Conservation (phyloP, 2,113 vertebrate genomes). For the Albula goreensis region DNA sequence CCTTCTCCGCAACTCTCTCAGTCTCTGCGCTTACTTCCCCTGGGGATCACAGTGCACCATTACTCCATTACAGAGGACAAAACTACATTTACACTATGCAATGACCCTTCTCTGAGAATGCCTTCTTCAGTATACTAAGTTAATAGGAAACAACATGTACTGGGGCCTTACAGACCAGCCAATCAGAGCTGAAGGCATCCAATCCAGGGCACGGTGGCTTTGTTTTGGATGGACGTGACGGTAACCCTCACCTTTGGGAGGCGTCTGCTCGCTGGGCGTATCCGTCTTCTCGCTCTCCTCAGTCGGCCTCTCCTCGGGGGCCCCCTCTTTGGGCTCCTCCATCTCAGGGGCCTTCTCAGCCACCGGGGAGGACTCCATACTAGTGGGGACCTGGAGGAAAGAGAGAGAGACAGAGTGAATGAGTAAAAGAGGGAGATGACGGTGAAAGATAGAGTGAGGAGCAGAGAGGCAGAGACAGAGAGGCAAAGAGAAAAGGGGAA, state of each 20-base stretch:
- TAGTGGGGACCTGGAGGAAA: constrained; percentile 51
- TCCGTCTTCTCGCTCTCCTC: constrained; percentile 73
- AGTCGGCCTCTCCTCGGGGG: constrained; percentile 61
- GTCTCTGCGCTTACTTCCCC: constrained; percentile 71
- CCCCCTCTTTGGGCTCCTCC: constrained; percentile 64
- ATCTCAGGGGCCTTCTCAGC: constrained; percentile 61
- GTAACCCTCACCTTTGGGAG: constrained; percentile 55
- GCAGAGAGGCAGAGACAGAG: background rate
- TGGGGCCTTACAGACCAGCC: background rate
- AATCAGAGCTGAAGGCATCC: background rate
- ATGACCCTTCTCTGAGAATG: background rate
- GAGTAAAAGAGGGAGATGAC: constrained; percentile 8
- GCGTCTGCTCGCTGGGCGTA: constrained; percentile 48
- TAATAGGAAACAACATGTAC: background rate
- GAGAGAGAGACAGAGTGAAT: background rate
- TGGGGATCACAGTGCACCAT: constrained; percentile 45
- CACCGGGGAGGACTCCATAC: constrained; percentile 49
- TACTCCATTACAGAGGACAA: background rate
- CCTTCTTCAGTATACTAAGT: background rate
- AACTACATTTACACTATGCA: background rate
- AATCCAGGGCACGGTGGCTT: constrained; percentile 32
- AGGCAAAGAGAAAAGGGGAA: constrained; percentile 15
- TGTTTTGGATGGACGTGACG: constrained; percentile 43
- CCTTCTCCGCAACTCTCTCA: constrained; percentile 75
- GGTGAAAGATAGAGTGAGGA: background rate